These are phyloP conservation scores for Aegithalos caudatus DNA, from an alignment of 2,113 vertebrate species.

Conservation along the genomic window DNA sequence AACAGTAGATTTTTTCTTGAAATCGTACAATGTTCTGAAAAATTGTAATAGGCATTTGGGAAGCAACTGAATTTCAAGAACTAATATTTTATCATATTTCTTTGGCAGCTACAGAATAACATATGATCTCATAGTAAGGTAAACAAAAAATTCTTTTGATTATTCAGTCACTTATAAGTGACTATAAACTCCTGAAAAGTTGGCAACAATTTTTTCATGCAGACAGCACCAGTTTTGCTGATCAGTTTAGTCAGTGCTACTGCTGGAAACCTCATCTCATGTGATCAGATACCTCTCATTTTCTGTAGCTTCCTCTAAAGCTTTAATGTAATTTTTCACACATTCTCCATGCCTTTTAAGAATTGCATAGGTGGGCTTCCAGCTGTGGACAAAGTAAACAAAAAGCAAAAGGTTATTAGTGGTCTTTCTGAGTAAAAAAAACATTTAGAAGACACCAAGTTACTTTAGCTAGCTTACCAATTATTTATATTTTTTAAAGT, in stretches of 20 bases:
- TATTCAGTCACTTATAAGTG: background rate
- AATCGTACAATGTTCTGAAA: background rate
- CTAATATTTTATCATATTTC: background rate
- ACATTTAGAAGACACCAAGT: background rate
- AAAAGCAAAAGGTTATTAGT: background rate
- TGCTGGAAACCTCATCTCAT: background rate
- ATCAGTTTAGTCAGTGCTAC: background rate
- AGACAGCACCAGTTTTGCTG: background rate
- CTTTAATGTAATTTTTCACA: conserved; percentile 61
- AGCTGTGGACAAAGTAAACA: conserved; percentile 59
- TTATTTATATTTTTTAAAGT: background rate
- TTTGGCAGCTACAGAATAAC: background rate
- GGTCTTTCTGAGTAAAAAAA: background rate
- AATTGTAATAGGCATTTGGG: background rate
- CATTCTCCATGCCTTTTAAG: conserved; percentile 74
- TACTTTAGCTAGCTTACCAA: background rate
- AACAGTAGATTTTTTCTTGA: background rate
- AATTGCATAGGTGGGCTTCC: conserved; percentile 70
- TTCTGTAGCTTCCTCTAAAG: conserved; percentile 65
- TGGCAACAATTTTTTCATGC: background rate
- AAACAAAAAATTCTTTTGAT: background rate
- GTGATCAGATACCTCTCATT: conserved; percentile 71
- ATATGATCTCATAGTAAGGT: background rate
- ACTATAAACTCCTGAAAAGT: background rate
- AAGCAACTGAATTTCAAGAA: background rate